Conservation (phyloP, 2,797 vertebrate species). For the Gambusia yucatana region DNA sequence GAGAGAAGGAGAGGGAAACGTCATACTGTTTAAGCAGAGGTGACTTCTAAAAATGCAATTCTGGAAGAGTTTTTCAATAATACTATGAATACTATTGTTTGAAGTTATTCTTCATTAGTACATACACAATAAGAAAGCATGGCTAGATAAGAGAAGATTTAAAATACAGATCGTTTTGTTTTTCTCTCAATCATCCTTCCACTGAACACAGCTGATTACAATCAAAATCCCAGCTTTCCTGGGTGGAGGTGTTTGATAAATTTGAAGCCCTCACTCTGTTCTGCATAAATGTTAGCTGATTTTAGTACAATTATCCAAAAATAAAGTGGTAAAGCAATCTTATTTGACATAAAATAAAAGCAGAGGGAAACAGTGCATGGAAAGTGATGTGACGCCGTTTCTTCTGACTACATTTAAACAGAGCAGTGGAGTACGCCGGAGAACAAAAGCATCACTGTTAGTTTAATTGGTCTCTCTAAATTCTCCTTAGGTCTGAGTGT, state of each 20-base stretch:
- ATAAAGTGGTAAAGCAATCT: neutral
- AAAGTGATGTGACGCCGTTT: neutral
- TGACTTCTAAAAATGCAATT: conserved; percentile 26
- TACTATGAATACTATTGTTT: conserved; percentile 12
- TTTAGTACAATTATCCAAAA: neutral
- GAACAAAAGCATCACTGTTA: too few relatives aligned
- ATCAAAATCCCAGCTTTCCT: neutral
- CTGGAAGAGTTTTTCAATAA: conserved; percentile 32
- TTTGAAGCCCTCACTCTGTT: neutral
- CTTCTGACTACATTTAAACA: neutral
- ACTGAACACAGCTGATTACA: conserved; percentile 9
- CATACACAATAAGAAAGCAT: conserved; percentile 13
- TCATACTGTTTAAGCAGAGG: conserved; percentile 30
- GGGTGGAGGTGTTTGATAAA: neutral
- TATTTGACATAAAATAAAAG: neutral
- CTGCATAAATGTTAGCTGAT: neutral
- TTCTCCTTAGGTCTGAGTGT: too few relatives aligned
- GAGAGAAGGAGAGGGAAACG: conserved; percentile 13
- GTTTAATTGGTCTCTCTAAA: too few relatives aligned
- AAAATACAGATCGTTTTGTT: neutral
- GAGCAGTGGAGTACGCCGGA: neutral
- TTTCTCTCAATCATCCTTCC: conserved; percentile 10
- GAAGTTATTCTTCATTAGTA: conserved; percentile 9
- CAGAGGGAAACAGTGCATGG: neutral
- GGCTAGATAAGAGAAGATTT: conserved; percentile 1